Percentiles rank a stretch among this genome's conserved stretches.
These are phyloP conservation scores for Kryptolebias ocellatus DNA, from an alignment of 2,797 vertebrate genomes.

Conservation along the genomic window DNA sequence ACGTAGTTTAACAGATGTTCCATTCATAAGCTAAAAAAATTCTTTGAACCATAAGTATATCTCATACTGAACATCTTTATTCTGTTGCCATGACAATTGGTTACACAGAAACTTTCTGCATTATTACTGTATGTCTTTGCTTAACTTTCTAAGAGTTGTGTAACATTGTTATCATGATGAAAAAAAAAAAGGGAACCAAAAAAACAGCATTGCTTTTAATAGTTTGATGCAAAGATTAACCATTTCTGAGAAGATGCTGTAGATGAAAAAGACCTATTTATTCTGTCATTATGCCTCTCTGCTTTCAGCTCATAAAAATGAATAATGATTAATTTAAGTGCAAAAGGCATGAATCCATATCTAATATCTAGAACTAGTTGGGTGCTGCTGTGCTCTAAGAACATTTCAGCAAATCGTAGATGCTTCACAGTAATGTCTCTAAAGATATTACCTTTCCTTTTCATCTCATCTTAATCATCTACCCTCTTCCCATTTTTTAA, in stretches of 20 bases:
- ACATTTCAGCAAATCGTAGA: constrained; percentile 6
- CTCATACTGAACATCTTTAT: not conserved
- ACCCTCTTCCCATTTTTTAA: not conserved
- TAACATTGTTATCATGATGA: too few species aligned
- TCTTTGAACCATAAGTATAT: not conserved
- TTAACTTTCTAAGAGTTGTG: too few species aligned
- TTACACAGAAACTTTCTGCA: not conserved
- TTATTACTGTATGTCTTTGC: too few species aligned
- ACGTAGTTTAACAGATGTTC: not conserved
- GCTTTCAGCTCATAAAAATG: constrained; percentile 47
- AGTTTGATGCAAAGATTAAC: too few species aligned
- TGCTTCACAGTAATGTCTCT: constrained; percentile 8
- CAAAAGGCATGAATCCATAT: constrained; percentile 17
- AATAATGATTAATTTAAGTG: constrained; percentile 41
- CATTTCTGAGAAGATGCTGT: not conserved
- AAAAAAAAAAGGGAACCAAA: too few species aligned
- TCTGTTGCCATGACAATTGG: not conserved
- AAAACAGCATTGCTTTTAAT: too few species aligned
- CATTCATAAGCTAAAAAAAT: not conserved
- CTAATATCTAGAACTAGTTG: constrained; percentile 24
- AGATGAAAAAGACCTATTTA: constrained; percentile 15
- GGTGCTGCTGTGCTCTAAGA: constrained; percentile 8
- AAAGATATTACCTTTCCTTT: constrained; percentile 1
- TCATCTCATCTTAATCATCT: not conserved
- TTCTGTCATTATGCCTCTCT: constrained; percentile 17